Percentiles rank a stretch among this genome's conserved stretches.
Evolutionary conservation across 2,888 invertebrate genomes (phyloP).

Genomic region (Malachius bipustulatus): DNA sequence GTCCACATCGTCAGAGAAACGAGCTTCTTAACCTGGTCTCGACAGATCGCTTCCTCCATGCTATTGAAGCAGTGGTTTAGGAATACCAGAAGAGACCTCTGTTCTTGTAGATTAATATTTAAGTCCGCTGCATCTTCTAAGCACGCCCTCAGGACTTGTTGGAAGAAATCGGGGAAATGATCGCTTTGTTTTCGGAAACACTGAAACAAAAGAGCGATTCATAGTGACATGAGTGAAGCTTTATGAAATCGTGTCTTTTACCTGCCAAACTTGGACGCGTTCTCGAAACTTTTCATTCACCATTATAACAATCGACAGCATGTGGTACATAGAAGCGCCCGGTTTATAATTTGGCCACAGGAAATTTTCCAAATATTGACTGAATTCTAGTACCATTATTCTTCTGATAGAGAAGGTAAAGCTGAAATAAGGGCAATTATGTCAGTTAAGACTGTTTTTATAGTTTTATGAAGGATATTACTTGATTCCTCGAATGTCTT

Average conservation of each 20-base stretch:
- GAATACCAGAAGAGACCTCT: slow-evolving; percentile 80
- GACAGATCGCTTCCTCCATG: slow-evolving; percentile 87
- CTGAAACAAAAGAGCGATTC: slow-evolving; percentile 33
- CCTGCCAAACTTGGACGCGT: slow-evolving; percentile 92
- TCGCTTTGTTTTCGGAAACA: slow-evolving; percentile 67
- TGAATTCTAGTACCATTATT: slow-evolving; percentile 93
- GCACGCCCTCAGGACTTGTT: slow-evolving; percentile 65
- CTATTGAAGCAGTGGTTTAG: slow-evolving; percentile 95
- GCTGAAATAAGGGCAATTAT: too few relatives aligned
- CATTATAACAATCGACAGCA: slow-evolving; percentile 96
- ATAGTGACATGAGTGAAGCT: slow-evolving; percentile 4
- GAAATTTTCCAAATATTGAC: slow-evolving; percentile 93
- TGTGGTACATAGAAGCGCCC: slow-evolving; percentile 72
- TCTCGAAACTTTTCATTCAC: slow-evolving; percentile 98
- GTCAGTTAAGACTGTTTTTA: too few relatives aligned
- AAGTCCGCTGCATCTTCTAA: slow-evolving; percentile 52
- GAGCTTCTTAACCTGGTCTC: slow-evolving; percentile 78
- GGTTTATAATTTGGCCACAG: slow-evolving; percentile 90
- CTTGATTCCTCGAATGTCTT: slow-evolving; percentile 77
- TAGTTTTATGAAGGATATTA: too few relatives aligned
- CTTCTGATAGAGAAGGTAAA: slow-evolving; percentile 74
- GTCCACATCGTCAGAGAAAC: slow-evolving; percentile 92
- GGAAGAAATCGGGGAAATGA: slow-evolving; percentile 71
- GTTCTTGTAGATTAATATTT: slow-evolving; percentile 52
- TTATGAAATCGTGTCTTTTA: slow-evolving; percentile 30